phyloP scores from a whole-genome alignment of 1,140 invertebrate species.

The honey bee (Apis mellifera) region Amel_HAv3.1 CM009932.2:8849001-8849500 shows the following conservation, averaged over 20 bases:
- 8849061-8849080: too few relatives aligned
- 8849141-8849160: too few relatives aligned
- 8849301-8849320: background rate
- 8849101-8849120: too few relatives aligned
- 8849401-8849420: conserved; percentile 7
- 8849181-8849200: background rate
- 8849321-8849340: conserved; percentile 28
- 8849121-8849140: background rate
- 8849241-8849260: background rate
- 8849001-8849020: too few relatives aligned
- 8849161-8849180: too few relatives aligned
- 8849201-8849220: background rate
- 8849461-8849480: background rate
- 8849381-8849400: background rate
- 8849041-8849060: too few relatives aligned
- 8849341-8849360: background rate
- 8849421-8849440: conserved; percentile 24
- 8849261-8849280: conserved; percentile 6
- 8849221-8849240: background rate
- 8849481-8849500: conserved; percentile 21
- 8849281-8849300: background rate
- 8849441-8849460: conserved; percentile 28
- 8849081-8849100: too few relatives aligned
- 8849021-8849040: too few relatives aligned
- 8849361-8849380: background rate